These are phyloP conservation scores for Drepana arcuata DNA, from an alignment of 1,140 invertebrate genomes.

Conservation along the genomic window DNA sequence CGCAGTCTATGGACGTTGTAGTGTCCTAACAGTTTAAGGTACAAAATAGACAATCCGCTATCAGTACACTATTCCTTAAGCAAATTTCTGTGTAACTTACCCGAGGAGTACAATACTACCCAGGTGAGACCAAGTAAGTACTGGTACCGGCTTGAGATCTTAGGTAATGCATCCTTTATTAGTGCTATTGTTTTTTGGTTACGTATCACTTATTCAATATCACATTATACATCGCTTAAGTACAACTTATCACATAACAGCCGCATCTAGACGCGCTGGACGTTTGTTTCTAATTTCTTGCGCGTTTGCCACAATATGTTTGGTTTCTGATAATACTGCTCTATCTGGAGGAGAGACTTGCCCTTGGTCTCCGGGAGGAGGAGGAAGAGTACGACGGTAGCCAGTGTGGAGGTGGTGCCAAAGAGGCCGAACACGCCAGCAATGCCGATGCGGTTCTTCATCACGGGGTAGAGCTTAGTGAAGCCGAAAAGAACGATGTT, in stretches of 20 bases:
- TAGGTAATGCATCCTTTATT: too few species aligned
- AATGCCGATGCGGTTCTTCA: slow-evolving; percentile 74
- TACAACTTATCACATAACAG: slow-evolving; percentile 12
- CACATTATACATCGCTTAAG: slow-evolving; percentile 10
- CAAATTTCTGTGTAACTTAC: too few species aligned
- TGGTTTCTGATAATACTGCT: slow-evolving; percentile 80
- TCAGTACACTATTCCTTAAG: too few species aligned
- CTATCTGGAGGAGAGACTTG: slow-evolving; percentile 83
- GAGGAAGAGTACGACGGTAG: slow-evolving; percentile 79
- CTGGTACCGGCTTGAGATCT: too few species aligned
- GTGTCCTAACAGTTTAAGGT: too few species aligned
- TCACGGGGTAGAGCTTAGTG: slow-evolving; percentile 80
- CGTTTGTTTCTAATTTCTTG: slow-evolving; percentile 30
- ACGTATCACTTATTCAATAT: too few species aligned
- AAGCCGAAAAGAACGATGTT: slow-evolving; percentile 78
- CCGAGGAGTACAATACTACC: too few species aligned
- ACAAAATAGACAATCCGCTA: too few species aligned
- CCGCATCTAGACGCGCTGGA: slow-evolving; percentile 33
- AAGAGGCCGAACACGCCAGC: slow-evolving; percentile 80
- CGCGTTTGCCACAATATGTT: slow-evolving; percentile 77
- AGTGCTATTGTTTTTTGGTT: too few species aligned
- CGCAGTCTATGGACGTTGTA: too few species aligned
- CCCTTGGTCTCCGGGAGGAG: slow-evolving; percentile 89
- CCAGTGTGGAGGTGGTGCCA: slow-evolving; percentile 76
- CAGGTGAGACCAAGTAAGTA: too few species aligned